Evolutionary conservation across 2,113 vertebrate genomes (phyloP), one percentile per base, ranked within the genome.

Genomic region (Oryzias curvinotus): DNA sequence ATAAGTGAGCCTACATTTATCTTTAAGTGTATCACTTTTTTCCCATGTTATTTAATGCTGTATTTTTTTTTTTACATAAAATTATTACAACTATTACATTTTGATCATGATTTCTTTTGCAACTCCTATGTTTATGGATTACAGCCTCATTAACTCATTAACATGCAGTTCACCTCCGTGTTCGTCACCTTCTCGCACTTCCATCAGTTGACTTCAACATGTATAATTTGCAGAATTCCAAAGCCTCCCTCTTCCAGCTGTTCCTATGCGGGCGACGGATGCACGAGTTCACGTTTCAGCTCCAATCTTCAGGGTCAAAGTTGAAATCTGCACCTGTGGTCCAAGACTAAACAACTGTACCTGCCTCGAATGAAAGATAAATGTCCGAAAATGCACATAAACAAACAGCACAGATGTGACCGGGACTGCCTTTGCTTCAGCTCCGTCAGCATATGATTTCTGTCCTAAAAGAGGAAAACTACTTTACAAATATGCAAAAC

Each of bases 261-360:
- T 65, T 65, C 73, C 57, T 45, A 15, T 21, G 26, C 46, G 76
- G 17, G 14, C 42, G 23, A 1, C 3, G n/a, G 36, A 60, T 68
- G 61, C 30, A 57, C 59, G 61, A 60, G 63, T 70, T 73, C 10
- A 53, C 12, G 15, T 36, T 59, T 45, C 41, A 51, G 70, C 86
- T 75, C 83, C 73, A 65, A 62, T 62, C 63, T 74, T 23, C 7
- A 51, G 30, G 84, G 88, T 87, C 82, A 93, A 84, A 92, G 89
- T 86, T 87, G 83, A 87, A 59, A 81, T 71, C 53, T 74, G 85
- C 91, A 93, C 89, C 90, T 92, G 92, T 73, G 76, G 52, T 74
- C 36, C 57, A 74, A 91, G 88, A 90, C 90, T 82, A 91, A 91
- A 91, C 91, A 92, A 76, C 55, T 67, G 60, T 82, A 83, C 75